Evolutionary conservation across 2,888 invertebrate species (phyloP), one percentile per base, ranked within the genome.

Genomic region (Apotomis betuletana): DNA sequence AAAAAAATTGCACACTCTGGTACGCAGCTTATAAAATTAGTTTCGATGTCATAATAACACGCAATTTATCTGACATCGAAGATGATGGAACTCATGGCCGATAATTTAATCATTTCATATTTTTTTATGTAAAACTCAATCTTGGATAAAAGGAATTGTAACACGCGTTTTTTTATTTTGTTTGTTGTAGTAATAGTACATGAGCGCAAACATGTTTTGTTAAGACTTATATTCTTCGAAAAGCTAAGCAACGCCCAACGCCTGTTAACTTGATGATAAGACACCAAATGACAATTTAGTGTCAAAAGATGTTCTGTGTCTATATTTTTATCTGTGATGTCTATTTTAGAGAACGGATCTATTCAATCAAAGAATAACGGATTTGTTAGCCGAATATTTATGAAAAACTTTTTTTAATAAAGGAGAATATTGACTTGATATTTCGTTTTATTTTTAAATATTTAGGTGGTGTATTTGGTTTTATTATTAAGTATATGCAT

Each of bases 251-350:
- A 75, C 77, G 75, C 81, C 78, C 78, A 79, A 75, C 77, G 75
- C 81, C 78, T 79, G 74, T 0, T 27, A 27, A 27, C 27, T 27
- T 27, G 27, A 27, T 27, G 27, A 77, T 79, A 78, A 76, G 70
- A 75, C 80, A 81, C 72, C 76, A 79, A 76, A 77, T 80, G 77
- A 71, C 69, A 73, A 80, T 80, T 86, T 84, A 84, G 86, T 84
- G 85, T 83, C 84, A 85, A 87, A 82, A 74, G 75, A 86, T 87
- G 87, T 88, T 88, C 85, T 89, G 87, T 89, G 85, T 88, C 85
- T 85, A 86, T 91, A 88, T 90, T 90, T 91, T 91, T 91, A 90
- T 90, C 91, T 91, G 91, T 91, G 92, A 92, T 91, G 91, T 90
- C 87, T 91, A 91, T 89, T 90, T 87, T 90, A 90, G 87, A 86